Conservation (phyloP, 2,797 vertebrate species). For the Poecilia velifera region DNA sequence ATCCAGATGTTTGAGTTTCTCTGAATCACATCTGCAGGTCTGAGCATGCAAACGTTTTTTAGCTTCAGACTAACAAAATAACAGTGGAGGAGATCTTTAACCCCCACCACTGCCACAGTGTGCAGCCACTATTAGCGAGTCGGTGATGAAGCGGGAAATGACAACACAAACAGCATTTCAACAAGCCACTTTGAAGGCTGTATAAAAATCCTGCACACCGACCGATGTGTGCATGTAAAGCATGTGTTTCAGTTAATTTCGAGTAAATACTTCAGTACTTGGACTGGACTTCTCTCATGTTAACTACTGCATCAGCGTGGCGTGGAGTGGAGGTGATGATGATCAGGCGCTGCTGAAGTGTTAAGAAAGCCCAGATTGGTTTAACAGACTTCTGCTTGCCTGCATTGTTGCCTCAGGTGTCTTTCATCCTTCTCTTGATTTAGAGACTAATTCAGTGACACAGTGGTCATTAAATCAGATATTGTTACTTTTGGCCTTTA, state of each 20-base stretch:
- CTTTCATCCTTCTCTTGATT: not conserved
- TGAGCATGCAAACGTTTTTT: constrained; percentile 12
- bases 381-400: not conserved
- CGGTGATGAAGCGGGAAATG: not conserved
- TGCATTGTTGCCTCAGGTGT: not conserved
- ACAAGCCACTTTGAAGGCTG: not conserved
- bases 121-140: not conserved
- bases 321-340: not conserved
- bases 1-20: constrained; percentile 75
- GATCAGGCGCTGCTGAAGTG: not conserved
- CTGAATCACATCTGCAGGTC: constrained; percentile 42
- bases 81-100: not conserved
- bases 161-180: not conserved
- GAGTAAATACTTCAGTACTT: not conserved
- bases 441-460: not conserved
- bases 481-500: not conserved
- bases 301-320: not conserved
- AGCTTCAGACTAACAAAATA: not conserved
- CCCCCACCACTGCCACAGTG: not conserved
- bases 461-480: not conserved
- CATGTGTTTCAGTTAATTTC: not conserved
- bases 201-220: not conserved
- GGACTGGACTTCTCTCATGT: not conserved
- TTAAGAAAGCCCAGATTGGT: not conserved
- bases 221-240: not conserved